Evolutionary conservation across 2,113 vertebrate genomes (phyloP), one percentile per base, ranked within the genome.

Genomic region (Solea solea): DNA sequence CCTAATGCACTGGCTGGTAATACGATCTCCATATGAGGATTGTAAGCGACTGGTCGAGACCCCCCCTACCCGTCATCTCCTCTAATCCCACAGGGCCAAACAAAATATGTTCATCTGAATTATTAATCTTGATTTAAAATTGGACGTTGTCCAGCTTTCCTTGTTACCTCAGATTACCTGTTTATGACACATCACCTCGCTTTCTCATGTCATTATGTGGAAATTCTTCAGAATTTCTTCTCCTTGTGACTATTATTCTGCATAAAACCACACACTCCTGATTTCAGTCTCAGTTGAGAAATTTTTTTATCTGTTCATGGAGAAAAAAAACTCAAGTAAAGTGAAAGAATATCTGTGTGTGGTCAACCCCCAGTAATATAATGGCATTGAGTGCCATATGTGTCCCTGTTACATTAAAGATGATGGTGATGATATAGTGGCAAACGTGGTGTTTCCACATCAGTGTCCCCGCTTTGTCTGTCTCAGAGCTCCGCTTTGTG

Each of bases 381-480:
- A 65, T 54, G 69, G 65, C 54, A 13, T 46, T 70, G 73, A 83
- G 77, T 67, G 64, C 76, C 90, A 89, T 87, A 87, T 86, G 87
- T 87, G 85, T 7, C 86, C 85, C 80, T 80, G 49, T 64, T 91
- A 75, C 76, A 91, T 91, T 86, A 91, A 89, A 85, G 72, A 91
- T 89, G 87, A 89, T 12, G 63, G 28, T 21, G 58, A 71, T 62
- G 61, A 81, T 73, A 75, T 73, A 72, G 54, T 28, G 75, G 81
- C 65, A 71, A 75, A 78, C 51, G 40, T 54, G 34, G 15, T 52
- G 54, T 76, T 56, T 78, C 61, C 61, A 25, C 46, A 63, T 57
- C 40, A 64, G 0, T 39, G 69, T 72, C 48, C 7, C 53, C 40
- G 42, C 52, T 68, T 67, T 54, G 58, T 69, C 61, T 3, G 10